Base-by-base conservation (phyloP, 2,113 vertebrate genomes). In the Tonatia bakeri region DNA sequence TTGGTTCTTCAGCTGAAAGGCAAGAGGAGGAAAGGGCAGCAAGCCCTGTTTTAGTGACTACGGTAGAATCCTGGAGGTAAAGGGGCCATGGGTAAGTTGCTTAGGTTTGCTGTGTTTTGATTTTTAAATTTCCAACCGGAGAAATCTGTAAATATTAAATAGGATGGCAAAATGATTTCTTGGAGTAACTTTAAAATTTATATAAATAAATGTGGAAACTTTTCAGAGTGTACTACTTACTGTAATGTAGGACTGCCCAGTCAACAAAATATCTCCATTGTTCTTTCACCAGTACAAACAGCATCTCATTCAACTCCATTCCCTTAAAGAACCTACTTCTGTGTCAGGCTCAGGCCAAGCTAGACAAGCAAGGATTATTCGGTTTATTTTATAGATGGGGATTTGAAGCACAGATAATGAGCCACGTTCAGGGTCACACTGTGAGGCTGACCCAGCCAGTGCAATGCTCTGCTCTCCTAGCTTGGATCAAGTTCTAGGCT, bases 131-230 rank as follows among this genome's bases (percentile, higher is more conserved):
- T 92, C 61, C 69, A 92, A 16, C 56, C 24, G 16, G 28, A 94
- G 9, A 73, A 65, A 79, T 69, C 47, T 77, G 7, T 50, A 75
- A 80, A 83, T 87, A 56, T 59, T 45, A 79, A 80, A 43, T 72
- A 79, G 80, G 22, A 11, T 83, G 19, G 61, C 38, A 87, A 94
- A 93, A 89, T 86, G n/a, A 80, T 82, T 96, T 96, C n/a, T 89
- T 94, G 26, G 16, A 82, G 56, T 93, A 93, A 80, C 22, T 47
- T 94, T 84, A 83, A 85, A 87, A 83, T 82, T 54, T 84, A 26
- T 86, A 38, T 45, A 73, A 87, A 87, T 92, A 94, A 85, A 95
- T 45, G 14, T 59, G 67, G 64, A 86, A 92, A 73, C 19, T 65
- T 92, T 65, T 93, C 28, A 54, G 82, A n/a, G 40, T 70, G 77